Evolutionary conservation across 1,140 invertebrate species (phyloP).

Genomic region (Ostrea denselamellosa): DNA sequence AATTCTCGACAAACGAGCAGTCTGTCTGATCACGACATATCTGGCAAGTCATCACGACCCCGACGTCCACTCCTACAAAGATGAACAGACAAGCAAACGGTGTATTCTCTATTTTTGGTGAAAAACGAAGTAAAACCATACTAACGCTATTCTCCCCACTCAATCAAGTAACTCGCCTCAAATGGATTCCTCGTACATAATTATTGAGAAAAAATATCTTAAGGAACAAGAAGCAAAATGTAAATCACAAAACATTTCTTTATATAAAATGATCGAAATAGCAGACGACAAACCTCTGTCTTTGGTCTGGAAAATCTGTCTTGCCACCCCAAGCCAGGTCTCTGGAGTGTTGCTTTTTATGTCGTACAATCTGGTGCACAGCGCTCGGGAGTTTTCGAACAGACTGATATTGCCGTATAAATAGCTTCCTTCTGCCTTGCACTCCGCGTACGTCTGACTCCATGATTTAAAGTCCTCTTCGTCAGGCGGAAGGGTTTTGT

Average conservation of each 20-base stretch:
- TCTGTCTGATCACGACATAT: background rate
- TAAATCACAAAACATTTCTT: too few species aligned
- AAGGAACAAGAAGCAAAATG: too few species aligned
- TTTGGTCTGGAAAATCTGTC: background rate
- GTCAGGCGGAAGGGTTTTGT: background rate
- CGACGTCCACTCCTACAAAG: background rate
- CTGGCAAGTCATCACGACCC: background rate
- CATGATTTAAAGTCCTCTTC: slow-evolving; percentile 9
- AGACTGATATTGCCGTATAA: background rate
- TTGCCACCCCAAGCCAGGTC: slow-evolving; percentile 3
- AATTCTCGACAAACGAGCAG: background rate
- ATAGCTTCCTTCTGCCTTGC: background rate
- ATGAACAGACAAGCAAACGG: background rate
- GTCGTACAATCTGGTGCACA: background rate
- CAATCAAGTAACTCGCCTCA: too few species aligned
- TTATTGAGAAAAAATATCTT: too few species aligned
- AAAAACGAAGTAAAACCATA: too few species aligned
- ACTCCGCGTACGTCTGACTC: background rate
- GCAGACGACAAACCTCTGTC: background rate
- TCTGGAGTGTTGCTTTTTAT: background rate
- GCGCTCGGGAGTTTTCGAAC: background rate
- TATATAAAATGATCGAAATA: too few species aligned
- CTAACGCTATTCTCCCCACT: too few species aligned
- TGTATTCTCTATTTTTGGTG: background rate
- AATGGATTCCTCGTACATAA: too few species aligned